phyloP scores from a whole-genome alignment of 2,797 vertebrate species.

The Phrynocephalus forsythii region DNA sequence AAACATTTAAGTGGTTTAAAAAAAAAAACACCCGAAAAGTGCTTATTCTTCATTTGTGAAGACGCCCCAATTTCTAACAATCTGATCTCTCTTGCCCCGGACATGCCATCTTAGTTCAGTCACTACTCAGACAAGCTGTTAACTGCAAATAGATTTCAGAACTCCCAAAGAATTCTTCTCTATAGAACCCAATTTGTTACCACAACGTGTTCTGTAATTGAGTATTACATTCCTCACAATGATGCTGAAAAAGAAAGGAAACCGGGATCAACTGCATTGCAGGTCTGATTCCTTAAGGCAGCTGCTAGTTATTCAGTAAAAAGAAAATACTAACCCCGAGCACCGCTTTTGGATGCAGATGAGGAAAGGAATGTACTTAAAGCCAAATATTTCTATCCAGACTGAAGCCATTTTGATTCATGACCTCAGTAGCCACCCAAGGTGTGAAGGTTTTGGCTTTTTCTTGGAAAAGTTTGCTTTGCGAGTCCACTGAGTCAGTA shows the following conservation, averaged over 20 bases:
- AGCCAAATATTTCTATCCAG: neutral
- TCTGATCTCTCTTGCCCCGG: constrained; percentile 35
- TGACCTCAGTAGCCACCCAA: neutral
- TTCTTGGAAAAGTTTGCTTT: neutral
- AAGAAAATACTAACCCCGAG: constrained; percentile 3
- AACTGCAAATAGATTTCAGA: constrained; percentile 52
- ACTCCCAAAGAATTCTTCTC: constrained; percentile 45
- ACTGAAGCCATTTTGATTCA: neutral
- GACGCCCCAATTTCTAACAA: constrained; percentile 45
- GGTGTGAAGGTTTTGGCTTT: neutral
- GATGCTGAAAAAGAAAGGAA: constrained; percentile 56
- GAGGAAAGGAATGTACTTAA: neutral
- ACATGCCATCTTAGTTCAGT: constrained; percentile 45
- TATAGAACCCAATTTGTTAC: constrained; percentile 23
- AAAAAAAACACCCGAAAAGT: constrained; percentile 46
- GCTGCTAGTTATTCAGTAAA: neutral
- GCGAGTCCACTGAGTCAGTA: constrained; percentile 15
- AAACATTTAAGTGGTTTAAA: constrained; percentile 54
- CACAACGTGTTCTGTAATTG: neutral
- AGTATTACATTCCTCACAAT: constrained; percentile 1
- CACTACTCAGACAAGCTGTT: constrained; percentile 46
- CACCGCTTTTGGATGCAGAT: neutral
- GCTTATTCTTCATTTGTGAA: constrained; percentile 50
- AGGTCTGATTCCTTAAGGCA: constrained; percentile 45
- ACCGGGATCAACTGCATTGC: constrained; percentile 49